Evolutionary conservation across 53 echinoderm and acorn worm genomes (phyloP).

Genomic region (Hippasteria phrygiana): DNA sequence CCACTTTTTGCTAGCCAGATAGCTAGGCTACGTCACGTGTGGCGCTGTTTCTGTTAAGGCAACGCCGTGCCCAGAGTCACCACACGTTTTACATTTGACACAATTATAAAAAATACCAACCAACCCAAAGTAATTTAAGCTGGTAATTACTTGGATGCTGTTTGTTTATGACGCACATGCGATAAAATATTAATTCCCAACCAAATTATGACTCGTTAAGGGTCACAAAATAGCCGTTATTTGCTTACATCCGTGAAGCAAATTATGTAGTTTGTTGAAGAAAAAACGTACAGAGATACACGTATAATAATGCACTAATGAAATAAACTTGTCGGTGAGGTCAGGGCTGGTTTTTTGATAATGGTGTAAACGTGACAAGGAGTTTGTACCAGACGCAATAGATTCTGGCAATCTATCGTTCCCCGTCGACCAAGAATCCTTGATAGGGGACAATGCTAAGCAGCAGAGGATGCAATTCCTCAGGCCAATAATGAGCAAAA

Average conservation of each 20-base stretch:
- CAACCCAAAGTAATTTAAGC: conserved; percentile 9
- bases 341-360: not conserved
- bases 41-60: conserved; percentile 32
- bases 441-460: not conserved
- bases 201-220: too few species aligned
- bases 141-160: not conserved
- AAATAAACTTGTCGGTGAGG: not conserved
- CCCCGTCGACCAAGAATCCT: not conserved
- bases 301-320: not conserved
- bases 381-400: not conserved
- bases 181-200: not conserved
- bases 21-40: conserved; percentile 21
- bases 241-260: too few species aligned
- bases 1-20: conserved; percentile 20
- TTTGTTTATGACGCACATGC: not conserved
- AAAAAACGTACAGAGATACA: not conserved
- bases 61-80: not conserved
- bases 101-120: not conserved
- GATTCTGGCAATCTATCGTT: not conserved
- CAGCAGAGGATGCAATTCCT: not conserved
- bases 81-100: not conserved
- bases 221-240: too few species aligned
- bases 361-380: not conserved
- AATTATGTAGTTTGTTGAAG: not conserved
- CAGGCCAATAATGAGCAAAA: not conserved